These are phyloP conservation scores for Charaxes varanes DNA, from an alignment of 1,140 invertebrate species.

Conservation along the genomic window DNA sequence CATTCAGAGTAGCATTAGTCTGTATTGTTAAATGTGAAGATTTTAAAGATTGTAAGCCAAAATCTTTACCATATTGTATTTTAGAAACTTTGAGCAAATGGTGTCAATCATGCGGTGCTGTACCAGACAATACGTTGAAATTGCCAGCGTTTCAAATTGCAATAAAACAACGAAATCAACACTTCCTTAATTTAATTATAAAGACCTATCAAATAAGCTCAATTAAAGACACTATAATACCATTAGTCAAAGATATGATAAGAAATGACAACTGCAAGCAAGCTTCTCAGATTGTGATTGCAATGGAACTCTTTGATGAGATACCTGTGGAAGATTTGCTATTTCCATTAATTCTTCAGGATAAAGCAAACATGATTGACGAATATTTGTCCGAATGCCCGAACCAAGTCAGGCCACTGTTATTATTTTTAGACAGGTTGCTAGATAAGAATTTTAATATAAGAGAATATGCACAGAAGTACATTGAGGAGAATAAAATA, in stretches of 20 bases:
- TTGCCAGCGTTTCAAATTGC: slow-evolving; percentile 57
- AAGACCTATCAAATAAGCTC: slow-evolving; percentile 49
- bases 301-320: slow-evolving; percentile 77
- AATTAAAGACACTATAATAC: slow-evolving; percentile 49
- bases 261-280: slow-evolving; percentile 62
- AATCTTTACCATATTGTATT: slow-evolving; percentile 55
- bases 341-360: slow-evolving; percentile 83
- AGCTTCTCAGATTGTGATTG: slow-evolving; percentile 78
- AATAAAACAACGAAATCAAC: slow-evolving; percentile 49
- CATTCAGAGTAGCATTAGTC: slow-evolving; percentile 42
- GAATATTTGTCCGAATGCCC: slow-evolving; percentile 77
- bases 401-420: slow-evolving; percentile 75
- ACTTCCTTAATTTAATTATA: slow-evolving; percentile 47
- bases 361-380: slow-evolving; percentile 80
- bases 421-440: slow-evolving; percentile 79
- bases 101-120: slow-evolving; percentile 25
- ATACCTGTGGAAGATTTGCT: slow-evolving; percentile 80
- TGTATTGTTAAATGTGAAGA: slow-evolving; percentile 58
- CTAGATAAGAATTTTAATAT: slow-evolving; percentile 62
- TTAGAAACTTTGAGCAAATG: slow-evolving; percentile 53
- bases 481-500: slow-evolving; percentile 73
- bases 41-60: slow-evolving; percentile 61
- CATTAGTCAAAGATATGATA: slow-evolving; percentile 54
- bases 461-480: slow-evolving; percentile 45
- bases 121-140: slow-evolving; percentile 44